Conservation (phyloP, 2,888 invertebrate genomes). For the Scaptomyza parva region DNA sequence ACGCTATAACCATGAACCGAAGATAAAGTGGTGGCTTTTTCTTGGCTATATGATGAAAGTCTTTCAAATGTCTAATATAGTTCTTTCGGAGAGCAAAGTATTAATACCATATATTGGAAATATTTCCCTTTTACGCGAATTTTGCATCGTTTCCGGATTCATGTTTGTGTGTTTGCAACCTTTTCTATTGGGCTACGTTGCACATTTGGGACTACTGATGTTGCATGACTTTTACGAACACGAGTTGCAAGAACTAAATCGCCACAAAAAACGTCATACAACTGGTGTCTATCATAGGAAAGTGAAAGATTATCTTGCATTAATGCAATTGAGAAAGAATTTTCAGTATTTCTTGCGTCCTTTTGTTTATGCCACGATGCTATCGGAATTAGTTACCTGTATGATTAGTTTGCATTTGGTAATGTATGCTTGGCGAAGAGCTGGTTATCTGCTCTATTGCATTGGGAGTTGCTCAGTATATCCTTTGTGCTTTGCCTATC, state of each 20-base stretch:
- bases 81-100: fast-evolving
- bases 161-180: constrained; percentile 53
- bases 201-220: constrained; percentile 42
- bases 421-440: constrained; percentile 24
- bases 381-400: neutral
- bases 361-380: constrained; percentile 25
- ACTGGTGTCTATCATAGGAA: neutral
- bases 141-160: neutral
- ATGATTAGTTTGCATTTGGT: constrained; percentile 30
- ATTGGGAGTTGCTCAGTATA: neutral
- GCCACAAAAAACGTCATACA: neutral
- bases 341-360: constrained; percentile 54
- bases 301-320: constrained; percentile 27
- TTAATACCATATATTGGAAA: neutral
- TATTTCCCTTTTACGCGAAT: fast-evolving
- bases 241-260: neutral
- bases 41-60: neutral
- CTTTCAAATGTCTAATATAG: neutral
- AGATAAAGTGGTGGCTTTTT: constrained; percentile 47
- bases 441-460: fast-evolving
- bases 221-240: constrained; percentile 37
- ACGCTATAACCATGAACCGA: constrained; percentile 20
- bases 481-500: constrained; percentile 31
- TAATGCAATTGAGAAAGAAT: constrained; percentile 38
- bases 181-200: constrained; percentile 18